Base-by-base conservation (phyloP, 2,888 invertebrate genomes). In the Anthrax anthrax region DNA sequence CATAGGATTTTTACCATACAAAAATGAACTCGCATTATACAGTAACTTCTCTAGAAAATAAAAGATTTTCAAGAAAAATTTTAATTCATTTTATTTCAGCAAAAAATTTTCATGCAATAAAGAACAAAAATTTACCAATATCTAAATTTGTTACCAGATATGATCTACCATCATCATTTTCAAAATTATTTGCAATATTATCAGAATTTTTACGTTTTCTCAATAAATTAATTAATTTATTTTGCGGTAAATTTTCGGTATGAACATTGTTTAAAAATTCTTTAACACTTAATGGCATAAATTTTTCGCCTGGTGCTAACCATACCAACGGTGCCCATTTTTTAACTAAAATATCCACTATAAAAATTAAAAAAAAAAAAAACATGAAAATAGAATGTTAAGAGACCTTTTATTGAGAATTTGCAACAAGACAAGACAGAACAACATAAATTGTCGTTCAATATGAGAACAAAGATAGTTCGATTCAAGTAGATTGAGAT, bases 311-410 rank as follows among this genome's bases (percentile, higher is more conserved):
- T 2, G 78, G 78, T 43, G 78, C 76, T 43, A 81, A 64, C 77
- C 78, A 79, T 19, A 81, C 72, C 41, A 80, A 57, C 5, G 81
- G 80, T 2, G 81, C 75, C 80, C 80, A 81, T 61, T 72, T 68
- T 48, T 62, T 70, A 39, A 77, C 72, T 49, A 78, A 59, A 43
- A 64, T 64, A 49, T 67, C 67, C 48, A 67, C 67, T 67, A 44
- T 23, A 55, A 55, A 27, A 27, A 27, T n/a, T n/a, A n/a, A n/a
- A n/a, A n/a, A n/a, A n/a, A n/a, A n/a, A n/a, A n/a, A n/a, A n/a
- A n/a, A n/a, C n/a, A n/a, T n/a, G n/a, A n/a, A n/a, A n/a, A n/a
- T n/a, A n/a, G n/a, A n/a, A n/a, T n/a, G n/a, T n/a, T n/a, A n/a
- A n/a, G n/a, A n/a, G n/a, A n/a, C n/a, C n/a, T n/a, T n/a, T n/a